Evolutionary conservation across 2,113 vertebrate species (phyloP), one percentile per base, ranked within the genome.

Genomic region (Paraplagusia blochii): DNA sequence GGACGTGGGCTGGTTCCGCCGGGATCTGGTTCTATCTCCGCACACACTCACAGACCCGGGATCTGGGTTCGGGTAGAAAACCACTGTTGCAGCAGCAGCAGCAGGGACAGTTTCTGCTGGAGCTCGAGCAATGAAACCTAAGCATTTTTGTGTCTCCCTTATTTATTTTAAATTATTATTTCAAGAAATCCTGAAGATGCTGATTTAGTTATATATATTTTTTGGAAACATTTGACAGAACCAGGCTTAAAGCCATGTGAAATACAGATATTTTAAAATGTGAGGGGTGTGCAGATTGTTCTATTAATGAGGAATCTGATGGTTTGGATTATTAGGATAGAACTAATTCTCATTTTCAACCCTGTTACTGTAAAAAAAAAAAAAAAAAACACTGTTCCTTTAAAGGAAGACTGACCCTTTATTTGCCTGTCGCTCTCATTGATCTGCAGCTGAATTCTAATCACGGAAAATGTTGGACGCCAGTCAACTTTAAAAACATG

Each of bases 401-500:
- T 18, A 19, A 55, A 5, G 16, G 58, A 49, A 35, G 50, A 42
- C 64, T 65, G 40, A 79, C 11, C 11, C 13, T 5, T 11, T 40
- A 13, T 77, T 63, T 16, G 72, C 71, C 58, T 61, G 71, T 34
- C 59, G 57, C 60, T 16, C 46, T 77, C 77, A 74, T 73, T 83
- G 76, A 60, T 61, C 68, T 77, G 72, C 69, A 79, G 58, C 51
- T 40, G 74, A 79, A 88, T 87, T 79, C 83, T 86, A 87, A 88
- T 89, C 66, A 64, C 66, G 60, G 44, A 38, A 53, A 58, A 80
- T 80, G 71, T 71, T 88, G 86, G 84, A 87, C 64, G 69, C 69
- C 65, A 83, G 79, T 84, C 82, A 88, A 89, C 84, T 89, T 88
- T 87, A 77, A 64, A 76, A 82, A 67, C 74, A 46, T 79, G 77